Conservation (phyloP, 2,113 vertebrate species). For the Etheostoma cragini region DNA sequence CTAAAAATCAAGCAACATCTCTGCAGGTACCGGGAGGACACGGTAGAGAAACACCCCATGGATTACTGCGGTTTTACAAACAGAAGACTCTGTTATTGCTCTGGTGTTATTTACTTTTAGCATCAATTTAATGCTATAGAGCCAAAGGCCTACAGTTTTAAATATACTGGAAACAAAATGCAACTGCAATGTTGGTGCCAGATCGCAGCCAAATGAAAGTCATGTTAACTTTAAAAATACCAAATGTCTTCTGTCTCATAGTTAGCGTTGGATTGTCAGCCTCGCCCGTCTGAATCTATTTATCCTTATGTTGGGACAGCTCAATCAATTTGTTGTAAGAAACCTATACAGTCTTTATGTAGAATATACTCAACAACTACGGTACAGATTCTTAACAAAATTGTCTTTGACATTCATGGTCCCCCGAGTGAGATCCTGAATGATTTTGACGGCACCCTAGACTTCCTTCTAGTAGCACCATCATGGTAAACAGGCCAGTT, state of each 20-base stretch:
- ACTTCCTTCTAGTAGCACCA: not conserved
- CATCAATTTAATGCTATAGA: not conserved
- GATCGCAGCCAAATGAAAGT: no score
- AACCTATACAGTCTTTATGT: not conserved
- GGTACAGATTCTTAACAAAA: not conserved
- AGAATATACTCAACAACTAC: not conserved
- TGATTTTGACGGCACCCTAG: not conserved
- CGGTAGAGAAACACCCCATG: no score
- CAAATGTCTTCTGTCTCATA: not conserved
- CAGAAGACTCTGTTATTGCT: not conserved
- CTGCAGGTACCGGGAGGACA: no score
- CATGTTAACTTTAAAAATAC: not conserved
- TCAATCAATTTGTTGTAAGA: not conserved
- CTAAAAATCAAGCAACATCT: no score
- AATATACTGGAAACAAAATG: not conserved
- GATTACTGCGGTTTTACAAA: no score
- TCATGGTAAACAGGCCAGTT: not conserved
- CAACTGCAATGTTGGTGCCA: not conserved
- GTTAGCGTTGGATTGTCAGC: not conserved
- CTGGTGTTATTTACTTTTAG: not conserved
- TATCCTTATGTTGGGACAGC: not conserved
- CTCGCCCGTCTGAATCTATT: not conserved
- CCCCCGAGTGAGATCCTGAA: not conserved
- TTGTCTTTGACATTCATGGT: not conserved
- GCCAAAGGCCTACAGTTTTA: no score